Evolutionary conservation across 2,888 invertebrate genomes (phyloP).

Genomic region (Odontothrips loti): DNA sequence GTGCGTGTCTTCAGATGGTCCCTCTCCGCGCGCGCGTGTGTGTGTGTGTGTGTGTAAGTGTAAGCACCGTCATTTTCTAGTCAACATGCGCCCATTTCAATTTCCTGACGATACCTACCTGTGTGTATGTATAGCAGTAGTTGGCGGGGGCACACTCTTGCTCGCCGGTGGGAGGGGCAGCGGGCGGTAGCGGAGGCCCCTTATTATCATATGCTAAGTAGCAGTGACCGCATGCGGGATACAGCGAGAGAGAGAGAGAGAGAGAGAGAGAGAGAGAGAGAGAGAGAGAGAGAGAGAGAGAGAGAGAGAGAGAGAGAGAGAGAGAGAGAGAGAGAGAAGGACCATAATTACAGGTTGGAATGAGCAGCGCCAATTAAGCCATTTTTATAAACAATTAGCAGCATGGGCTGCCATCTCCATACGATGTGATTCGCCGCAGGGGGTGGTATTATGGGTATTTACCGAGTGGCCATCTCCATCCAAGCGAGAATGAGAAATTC

Average conservation of each 20-base stretch:
- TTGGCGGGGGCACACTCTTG: neutral
- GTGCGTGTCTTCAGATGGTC: neutral
- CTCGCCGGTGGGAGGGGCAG: neutral
- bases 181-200: neutral
- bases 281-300: too few species aligned
- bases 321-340: too few species aligned
- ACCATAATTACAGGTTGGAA: neutral
- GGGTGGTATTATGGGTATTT: too few species aligned
- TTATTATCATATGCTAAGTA: constrained; percentile 15
- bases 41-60: neutral
- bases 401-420: neutral
- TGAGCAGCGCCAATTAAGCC: neutral
- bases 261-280: too few species aligned
- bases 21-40: neutral
- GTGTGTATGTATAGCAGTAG: neutral
- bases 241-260: too few species aligned
- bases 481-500: too few species aligned
- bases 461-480: too few species aligned
- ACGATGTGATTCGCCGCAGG: neutral
- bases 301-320: too few species aligned
- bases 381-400: constrained; percentile 21
- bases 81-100: constrained; percentile 4
- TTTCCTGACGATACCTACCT: constrained; percentile 4
- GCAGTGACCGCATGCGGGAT: neutral
- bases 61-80: constrained; percentile 14